Evolutionary conservation across 2,888 invertebrate species (phyloP).

Genomic region (Pecten maximus): DNA sequence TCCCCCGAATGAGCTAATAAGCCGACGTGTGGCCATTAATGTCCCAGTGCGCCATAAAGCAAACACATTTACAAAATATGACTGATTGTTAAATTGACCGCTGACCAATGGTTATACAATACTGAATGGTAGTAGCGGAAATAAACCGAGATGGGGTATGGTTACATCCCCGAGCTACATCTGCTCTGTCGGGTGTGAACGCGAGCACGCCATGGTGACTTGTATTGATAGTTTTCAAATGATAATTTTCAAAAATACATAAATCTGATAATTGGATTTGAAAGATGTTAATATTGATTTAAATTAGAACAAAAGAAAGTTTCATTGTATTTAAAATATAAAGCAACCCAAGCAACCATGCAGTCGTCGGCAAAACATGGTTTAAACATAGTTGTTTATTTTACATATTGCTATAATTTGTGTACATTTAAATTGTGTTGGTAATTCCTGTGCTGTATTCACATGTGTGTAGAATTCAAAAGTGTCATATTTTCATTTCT

Average conservation of each 20-base stretch:
- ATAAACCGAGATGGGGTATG: not conserved
- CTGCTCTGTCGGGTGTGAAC: not conserved
- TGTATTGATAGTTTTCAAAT: not conserved
- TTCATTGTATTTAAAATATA: not conserved
- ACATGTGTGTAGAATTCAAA: too few relatives aligned
- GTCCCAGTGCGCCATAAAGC: not conserved
- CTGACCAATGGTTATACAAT: not conserved
- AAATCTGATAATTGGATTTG: not conserved
- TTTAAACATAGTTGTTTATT: too few relatives aligned
- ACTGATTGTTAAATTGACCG: constrained; percentile 29
- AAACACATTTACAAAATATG: not conserved
- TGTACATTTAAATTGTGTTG: too few relatives aligned
- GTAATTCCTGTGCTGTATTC: too few relatives aligned
- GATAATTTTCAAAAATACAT: not conserved
- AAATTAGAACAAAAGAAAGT: not conserved
- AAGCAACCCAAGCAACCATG: not conserved
- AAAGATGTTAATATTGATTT: not conserved
- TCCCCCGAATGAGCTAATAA: constrained; percentile 10
- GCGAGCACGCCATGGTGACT: not conserved
- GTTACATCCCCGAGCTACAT: not conserved
- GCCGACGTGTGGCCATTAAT: not conserved
- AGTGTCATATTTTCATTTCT: too few relatives aligned
- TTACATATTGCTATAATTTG: too few relatives aligned
- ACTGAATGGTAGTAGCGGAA: not conserved
- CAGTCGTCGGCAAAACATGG: not conserved